A percentile compares a stretch with the other conserved stretches of the same genome.
Conservation (phyloP, 2,888 invertebrate genomes). For the Brachypterus glaber region DNA sequence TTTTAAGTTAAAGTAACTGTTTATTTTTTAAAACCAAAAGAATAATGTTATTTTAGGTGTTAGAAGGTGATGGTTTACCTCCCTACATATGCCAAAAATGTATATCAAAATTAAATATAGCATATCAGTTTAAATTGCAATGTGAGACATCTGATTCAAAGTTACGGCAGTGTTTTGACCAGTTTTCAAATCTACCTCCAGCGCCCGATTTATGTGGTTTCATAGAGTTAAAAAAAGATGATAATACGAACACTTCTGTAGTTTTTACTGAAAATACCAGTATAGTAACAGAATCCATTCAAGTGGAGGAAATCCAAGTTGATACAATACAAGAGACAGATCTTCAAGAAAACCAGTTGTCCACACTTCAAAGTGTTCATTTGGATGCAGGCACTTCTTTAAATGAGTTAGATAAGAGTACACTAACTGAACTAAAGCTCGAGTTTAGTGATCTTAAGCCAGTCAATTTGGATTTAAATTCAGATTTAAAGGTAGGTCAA, state of each 20-base stretch:
- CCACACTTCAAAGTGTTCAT: slow-evolving; percentile 25
- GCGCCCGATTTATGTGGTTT: slow-evolving; percentile 32
- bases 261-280: slow-evolving; percentile 13
- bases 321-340: slow-evolving; percentile 11
- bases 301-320: slow-evolving; percentile 5
- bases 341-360: slow-evolving; percentile 14
- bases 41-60: slow-evolving; percentile 30
- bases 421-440: slow-evolving; percentile 28
- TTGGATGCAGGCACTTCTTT: slow-evolving; percentile 22
- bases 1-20: slow-evolving; percentile 3
- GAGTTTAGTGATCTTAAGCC: slow-evolving; percentile 30
- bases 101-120: slow-evolving; percentile 37
- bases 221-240: slow-evolving; percentile 32
- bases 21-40: slow-evolving; percentile 3
- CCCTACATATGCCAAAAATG: slow-evolving; percentile 39
- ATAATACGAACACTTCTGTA: slow-evolving; percentile 14
- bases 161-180: slow-evolving; percentile 35
- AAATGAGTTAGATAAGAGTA: slow-evolving; percentile 25
- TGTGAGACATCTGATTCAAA: slow-evolving; percentile 39
- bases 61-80: slow-evolving; percentile 38
- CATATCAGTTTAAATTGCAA: slow-evolving; percentile 40
- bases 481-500: slow-evolving; percentile 11
- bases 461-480: slow-evolving; percentile 23
- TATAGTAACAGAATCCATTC: slow-evolving; percentile 11
- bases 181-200: slow-evolving; percentile 28